These are phyloP conservation scores for Triplophysa yarkandensis DNA, from an alignment of 2,797 vertebrate species.

Conservation along the genomic window DNA sequence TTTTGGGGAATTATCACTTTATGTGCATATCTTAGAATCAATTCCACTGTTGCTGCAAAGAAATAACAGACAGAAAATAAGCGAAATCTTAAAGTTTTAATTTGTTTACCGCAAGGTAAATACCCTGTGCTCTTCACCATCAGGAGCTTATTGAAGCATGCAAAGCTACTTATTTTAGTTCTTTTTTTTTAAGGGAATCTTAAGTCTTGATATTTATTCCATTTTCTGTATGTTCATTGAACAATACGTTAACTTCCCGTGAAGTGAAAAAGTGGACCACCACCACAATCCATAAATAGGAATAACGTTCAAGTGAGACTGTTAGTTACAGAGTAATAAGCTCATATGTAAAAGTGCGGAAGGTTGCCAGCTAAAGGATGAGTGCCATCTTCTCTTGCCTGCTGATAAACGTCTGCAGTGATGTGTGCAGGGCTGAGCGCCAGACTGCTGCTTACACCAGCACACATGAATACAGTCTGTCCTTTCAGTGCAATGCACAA, in stretches of 20 bases:
- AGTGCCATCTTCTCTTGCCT: conserved; percentile 7
- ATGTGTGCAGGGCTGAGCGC: conserved; percentile 27
- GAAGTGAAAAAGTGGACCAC: not conserved
- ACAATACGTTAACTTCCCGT: not conserved
- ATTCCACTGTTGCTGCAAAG: too few relatives aligned
- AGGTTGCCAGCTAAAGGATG: conserved; percentile 17
- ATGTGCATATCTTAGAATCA: too few relatives aligned
- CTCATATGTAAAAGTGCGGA: not conserved
- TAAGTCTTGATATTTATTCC: too few relatives aligned
- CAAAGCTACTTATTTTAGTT: too few relatives aligned
- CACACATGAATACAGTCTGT: conserved; percentile 37
- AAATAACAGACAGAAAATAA: too few relatives aligned
- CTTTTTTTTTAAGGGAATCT: too few relatives aligned
- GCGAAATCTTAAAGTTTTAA: too few relatives aligned
- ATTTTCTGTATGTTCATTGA: not conserved
- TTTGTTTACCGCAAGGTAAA: too few relatives aligned
- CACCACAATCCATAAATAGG: not conserved
- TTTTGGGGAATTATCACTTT: too few relatives aligned
- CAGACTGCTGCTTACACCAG: conserved; percentile 13
- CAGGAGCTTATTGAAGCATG: too few relatives aligned
- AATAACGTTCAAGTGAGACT: not conserved
- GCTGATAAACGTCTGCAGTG: conserved; percentile 41
- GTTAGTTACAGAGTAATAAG: not conserved
- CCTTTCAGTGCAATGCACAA: not conserved
- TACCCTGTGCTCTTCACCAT: too few relatives aligned